A percentile compares a stretch with the other conserved stretches of the same genome.
phyloP scores from a whole-genome alignment of 2,888 invertebrate species.

The Amphipoea oculea region DNA sequence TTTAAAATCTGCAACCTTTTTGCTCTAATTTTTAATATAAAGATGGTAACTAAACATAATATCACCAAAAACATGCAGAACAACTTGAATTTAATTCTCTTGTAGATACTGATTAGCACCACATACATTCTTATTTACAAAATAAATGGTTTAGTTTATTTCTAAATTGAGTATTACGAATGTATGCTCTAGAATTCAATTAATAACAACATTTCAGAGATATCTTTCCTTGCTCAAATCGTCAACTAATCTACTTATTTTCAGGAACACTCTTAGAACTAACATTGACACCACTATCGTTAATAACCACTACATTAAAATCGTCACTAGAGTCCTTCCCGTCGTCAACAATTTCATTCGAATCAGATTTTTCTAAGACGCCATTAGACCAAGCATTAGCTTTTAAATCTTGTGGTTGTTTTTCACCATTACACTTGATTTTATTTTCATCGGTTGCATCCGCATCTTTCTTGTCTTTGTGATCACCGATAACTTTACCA shows the following conservation, averaged over 20 bases:
- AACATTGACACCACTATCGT: slow-evolving; percentile 30
- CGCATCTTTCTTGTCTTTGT: not conserved
- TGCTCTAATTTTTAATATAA: no score
- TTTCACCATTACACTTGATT: not conserved
- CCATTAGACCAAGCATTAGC: not conserved
- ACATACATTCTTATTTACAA: not conserved
- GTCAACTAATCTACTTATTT: slow-evolving; percentile 1
- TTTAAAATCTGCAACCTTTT: no score
- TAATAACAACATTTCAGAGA: slow-evolving; percentile 23
- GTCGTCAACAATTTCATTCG: not conserved
- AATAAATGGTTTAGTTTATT: not conserved
- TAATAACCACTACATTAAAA: slow-evolving; percentile 13
- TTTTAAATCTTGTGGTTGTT: not conserved
- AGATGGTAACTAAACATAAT: no score
- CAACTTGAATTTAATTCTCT: no score
- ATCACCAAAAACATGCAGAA: no score
- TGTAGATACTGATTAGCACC: no score
- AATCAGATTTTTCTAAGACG: not conserved
- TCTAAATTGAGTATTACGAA: not conserved
- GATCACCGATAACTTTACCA: not conserved
- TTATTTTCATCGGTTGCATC: not conserved
- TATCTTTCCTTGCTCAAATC: slow-evolving; percentile 9
- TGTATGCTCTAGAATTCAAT: not conserved
- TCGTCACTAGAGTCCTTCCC: not conserved
- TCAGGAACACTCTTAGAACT: slow-evolving; percentile 7